A percentile compares a stretch with the other conserved stretches of the same genome.
phyloP scores from a whole-genome alignment of 2,113 vertebrate species.

The Nannospalax galili region DNA sequence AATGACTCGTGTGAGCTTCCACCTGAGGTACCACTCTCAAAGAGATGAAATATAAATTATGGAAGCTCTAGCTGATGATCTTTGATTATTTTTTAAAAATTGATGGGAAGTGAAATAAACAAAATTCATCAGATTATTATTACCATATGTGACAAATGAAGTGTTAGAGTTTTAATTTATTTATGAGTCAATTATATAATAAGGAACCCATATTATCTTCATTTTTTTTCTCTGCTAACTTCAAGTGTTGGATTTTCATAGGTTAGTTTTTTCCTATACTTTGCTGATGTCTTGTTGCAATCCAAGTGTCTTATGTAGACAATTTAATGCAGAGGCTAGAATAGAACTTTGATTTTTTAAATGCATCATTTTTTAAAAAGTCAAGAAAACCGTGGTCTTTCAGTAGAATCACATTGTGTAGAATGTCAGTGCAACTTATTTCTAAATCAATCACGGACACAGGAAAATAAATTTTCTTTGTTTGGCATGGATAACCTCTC shows the following conservation, averaged over 20 bases:
- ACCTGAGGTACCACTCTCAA: neutral
- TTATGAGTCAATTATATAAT: neutral
- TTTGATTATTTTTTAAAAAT: neutral
- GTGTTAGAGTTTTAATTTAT: neutral
- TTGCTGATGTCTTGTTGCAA: neutral
- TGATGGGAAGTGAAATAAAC: neutral
- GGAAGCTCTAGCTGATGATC: neutral
- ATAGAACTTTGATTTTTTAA: neutral
- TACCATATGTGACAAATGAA: neutral
- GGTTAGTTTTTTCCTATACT: neutral
- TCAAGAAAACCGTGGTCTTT: neutral
- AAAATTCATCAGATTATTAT: slow-evolving; percentile 12
- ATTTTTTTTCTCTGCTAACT: neutral
- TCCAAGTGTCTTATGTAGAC: neutral
- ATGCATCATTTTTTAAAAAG: slow-evolving; percentile 3
- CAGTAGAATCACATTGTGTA: neutral
- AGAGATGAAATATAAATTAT: neutral
- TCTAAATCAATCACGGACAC: neutral
- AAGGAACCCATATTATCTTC: neutral
- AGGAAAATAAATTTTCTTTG: neutral
- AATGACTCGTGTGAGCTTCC: neutral
- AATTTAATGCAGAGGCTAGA: neutral
- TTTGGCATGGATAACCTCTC: neutral
- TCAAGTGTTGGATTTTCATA: neutral
- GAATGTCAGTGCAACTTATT: neutral